Base-by-base conservation (phyloP, 2,113 vertebrate genomes). In the Melospiza melodia region DNA sequence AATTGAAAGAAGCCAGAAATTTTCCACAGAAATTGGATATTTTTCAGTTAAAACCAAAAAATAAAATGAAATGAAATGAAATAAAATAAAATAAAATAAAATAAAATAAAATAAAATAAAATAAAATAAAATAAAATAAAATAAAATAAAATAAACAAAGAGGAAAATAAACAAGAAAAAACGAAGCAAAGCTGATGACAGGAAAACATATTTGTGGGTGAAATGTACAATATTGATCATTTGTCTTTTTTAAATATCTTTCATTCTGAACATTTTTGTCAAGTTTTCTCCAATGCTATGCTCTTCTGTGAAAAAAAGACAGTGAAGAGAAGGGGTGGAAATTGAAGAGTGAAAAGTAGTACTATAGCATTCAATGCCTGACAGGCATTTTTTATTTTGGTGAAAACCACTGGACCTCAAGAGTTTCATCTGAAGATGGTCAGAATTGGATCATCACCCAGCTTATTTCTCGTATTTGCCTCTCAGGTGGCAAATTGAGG, bases 331-430 rank as follows among this genome's bases (percentile, higher is more conserved):
- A 80, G 23, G 5, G 5, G 10, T 49, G 14, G 6, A 65, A 63
- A 31, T 28, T 68, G 15, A 16, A 68, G 8, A 5, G 10, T 3
- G 2, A 2, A 22, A 39, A 25, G 4, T 5, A n/a, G 3, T 41
- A 25, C 7, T 62, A 2, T 35, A 62, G 43, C 11, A 75, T 58
- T 59, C 51, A 33, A 20, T 87, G 21, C 31, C 33, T 51, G 30
- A 54, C 15, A 49, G 49, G 11, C 5, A 12, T 48, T 86, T 75
- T 88, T 88, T 58, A 17, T 41, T 85, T 76, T 62, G 30, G 5
- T 55, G 54, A 23, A 35, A 93, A 59, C 4, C 30, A 28, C 6
- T 48, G 28, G 35, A 59, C 11, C 33, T 16, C 22, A 39, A 22
- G 52, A 75, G 8, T 67, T 78, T 15, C 17, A 57, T 48, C 68